phyloP scores from a whole-genome alignment of 2,888 invertebrate genomes.

The Allophyes oxyacanthae region DNA sequence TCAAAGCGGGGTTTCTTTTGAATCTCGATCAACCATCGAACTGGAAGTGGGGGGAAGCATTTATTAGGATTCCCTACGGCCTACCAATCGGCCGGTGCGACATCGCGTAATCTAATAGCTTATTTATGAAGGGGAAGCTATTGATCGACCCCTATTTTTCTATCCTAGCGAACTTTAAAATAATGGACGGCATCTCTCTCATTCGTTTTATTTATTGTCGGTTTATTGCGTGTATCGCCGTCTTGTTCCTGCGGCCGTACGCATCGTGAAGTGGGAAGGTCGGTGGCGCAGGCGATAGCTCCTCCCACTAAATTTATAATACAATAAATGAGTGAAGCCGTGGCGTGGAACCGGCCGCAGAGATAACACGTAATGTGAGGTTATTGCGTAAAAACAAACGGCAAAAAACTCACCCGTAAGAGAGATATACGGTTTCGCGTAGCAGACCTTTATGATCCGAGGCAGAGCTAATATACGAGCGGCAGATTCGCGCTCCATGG shows the following conservation, averaged over 20 bases:
- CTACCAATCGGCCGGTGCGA: constrained; percentile 86
- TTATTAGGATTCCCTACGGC: constrained; percentile 88
- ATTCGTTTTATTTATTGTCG: constrained; percentile 73
- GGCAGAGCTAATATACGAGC: constrained; percentile 77
- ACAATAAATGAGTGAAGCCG: constrained; percentile 85
- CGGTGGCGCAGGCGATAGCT: constrained; percentile 74
- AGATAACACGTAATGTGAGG: constrained; percentile 83
- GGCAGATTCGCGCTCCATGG: constrained; percentile 78
- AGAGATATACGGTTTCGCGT: constrained; percentile 80
- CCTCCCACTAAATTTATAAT: constrained; percentile 88
- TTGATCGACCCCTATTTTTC: constrained; percentile 85
- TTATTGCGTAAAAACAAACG: constrained; percentile 86
- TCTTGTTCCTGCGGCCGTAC: constrained; percentile 76
- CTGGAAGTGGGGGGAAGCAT: constrained; percentile 86
- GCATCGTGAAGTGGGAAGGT: constrained; percentile 82
- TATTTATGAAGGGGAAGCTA: constrained; percentile 87
- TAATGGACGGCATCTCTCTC: constrained; percentile 76
- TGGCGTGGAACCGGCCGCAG: constrained; percentile 78
- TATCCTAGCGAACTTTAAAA: constrained; percentile 85
- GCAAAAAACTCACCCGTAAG: constrained; percentile 78
- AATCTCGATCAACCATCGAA: constrained; percentile 87
- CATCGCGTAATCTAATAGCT: constrained; percentile 88
- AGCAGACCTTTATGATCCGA: constrained; percentile 80
- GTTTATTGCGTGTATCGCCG: constrained; percentile 74
- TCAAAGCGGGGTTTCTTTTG: constrained; percentile 88